These are phyloP conservation scores for Alexandromys fortis DNA, from an alignment of 2,113 vertebrate species.

Conservation along the genomic window DNA sequence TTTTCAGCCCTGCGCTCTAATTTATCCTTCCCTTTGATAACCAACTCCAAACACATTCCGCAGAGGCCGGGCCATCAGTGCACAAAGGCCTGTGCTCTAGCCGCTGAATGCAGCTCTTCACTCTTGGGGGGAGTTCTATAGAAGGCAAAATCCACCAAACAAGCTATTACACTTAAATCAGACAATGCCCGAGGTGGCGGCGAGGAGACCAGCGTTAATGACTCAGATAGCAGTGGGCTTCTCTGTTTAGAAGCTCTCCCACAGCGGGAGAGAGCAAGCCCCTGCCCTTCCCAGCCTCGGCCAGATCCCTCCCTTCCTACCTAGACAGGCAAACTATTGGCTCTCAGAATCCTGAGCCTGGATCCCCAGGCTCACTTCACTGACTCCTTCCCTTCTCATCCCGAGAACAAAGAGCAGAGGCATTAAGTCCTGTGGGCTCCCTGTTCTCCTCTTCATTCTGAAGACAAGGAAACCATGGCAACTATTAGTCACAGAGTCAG, in stretches of 20 bases:
- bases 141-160: conserved; percentile 80
- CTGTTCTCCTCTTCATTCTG: neutral
- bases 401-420: neutral
- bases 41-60: conserved; percentile 71
- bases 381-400: conserved; percentile 32
- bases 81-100: conserved; percentile 65
- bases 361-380: neutral
- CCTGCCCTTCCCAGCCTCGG: conserved; percentile 71
- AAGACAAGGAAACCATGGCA: conserved; percentile 52
- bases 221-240: conserved; percentile 74
- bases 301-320: conserved; percentile 38
- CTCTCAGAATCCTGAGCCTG: conserved; percentile 54
- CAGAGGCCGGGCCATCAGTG: conserved; percentile 51
- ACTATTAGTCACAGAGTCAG: conserved; percentile 24
- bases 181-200: conserved; percentile 75
- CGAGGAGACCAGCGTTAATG: conserved; percentile 76
- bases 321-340: conserved; percentile 49
- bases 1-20: conserved; percentile 70
- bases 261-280: conserved; percentile 58
- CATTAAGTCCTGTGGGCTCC: neutral
- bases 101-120: conserved; percentile 60
- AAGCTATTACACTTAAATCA: conserved; percentile 81
- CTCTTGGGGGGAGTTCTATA: conserved; percentile 44
- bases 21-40: conserved; percentile 81
- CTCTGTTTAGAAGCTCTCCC: conserved; percentile 74